phyloP scores from a whole-genome alignment of 2,888 invertebrate genomes.

The Tachina lurida region DNA sequence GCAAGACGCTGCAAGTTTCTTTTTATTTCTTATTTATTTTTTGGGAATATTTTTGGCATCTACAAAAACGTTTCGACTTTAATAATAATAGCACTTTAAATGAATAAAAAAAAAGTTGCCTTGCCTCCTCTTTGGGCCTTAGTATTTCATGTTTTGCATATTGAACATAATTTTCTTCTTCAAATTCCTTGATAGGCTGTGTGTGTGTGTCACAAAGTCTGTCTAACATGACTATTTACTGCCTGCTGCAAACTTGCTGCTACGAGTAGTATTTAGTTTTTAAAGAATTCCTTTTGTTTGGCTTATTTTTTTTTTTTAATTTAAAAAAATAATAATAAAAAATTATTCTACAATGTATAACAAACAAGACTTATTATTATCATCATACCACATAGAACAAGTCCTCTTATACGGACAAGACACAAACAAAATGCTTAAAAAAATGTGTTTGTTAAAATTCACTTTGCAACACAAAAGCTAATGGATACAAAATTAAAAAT shows the following conservation, averaged over 20 bases:
- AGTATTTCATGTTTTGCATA: conserved; percentile 8
- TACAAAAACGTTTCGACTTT: conserved; percentile 37
- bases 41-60: conserved; percentile 16
- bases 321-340: no score
- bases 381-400: conserved; percentile 30
- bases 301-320: not conserved
- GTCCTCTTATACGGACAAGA: conserved; percentile 27
- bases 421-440: conserved; percentile 29
- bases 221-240: not conserved
- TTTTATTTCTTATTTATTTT: not conserved
- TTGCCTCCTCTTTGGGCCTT: not conserved
- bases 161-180: not conserved
- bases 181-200: not conserved
- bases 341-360: not conserved
- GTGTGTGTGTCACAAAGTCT: not conserved
- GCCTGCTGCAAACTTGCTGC: not conserved
- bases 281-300: conserved; percentile 26
- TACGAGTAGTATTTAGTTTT: not conserved
- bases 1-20: not conserved
- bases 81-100: conserved; percentile 45
- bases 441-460: conserved; percentile 24
- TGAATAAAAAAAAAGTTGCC: conserved; percentile 11
- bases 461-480: conserved; percentile 38
- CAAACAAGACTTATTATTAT: conserved; percentile 23
- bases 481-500: conserved; percentile 53